Evolutionary conservation across 2,113 vertebrate genomes (phyloP).

Genomic region (Camelus bactrianus): DNA sequence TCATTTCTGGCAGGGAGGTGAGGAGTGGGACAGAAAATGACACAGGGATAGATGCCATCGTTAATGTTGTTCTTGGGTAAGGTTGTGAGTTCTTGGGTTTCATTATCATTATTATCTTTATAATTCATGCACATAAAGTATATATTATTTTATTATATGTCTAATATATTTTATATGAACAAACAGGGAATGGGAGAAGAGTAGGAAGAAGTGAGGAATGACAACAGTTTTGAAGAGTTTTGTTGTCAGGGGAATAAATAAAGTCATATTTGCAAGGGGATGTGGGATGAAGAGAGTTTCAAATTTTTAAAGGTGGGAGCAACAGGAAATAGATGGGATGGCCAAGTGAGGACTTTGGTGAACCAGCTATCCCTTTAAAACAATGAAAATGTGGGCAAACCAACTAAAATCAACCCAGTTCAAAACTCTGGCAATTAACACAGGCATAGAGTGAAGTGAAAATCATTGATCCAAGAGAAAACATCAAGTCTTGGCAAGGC

Average conservation of each 20-base stretch:
- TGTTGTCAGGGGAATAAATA: constrained; percentile 19
- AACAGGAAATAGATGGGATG: neutral
- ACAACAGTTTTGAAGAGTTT: constrained; percentile 22
- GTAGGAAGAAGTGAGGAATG: constrained; percentile 19
- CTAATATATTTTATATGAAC: constrained; percentile 32
- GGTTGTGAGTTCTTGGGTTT: constrained; percentile 12
- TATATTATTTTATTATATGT: constrained; percentile 38
- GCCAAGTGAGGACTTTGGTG: neutral
- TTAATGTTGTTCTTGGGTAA: neutral
- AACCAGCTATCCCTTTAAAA: constrained; percentile 19
- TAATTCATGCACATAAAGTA: neutral
- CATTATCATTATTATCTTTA: neutral
- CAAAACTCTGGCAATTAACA: constrained; percentile 40
- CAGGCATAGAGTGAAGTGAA: constrained; percentile 46
- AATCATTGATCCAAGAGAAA: constrained; percentile 1
- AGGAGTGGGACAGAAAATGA: constrained; percentile 24
- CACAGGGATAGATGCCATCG: neutral
- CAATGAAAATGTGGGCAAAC: constrained; percentile 15
- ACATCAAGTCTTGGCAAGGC: neutral
- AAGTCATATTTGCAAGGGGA: neutral
- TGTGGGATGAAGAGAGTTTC: neutral
- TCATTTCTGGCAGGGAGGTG: neutral
- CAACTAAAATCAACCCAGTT: neutral
- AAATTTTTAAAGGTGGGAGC: constrained; percentile 30
- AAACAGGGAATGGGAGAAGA: constrained; percentile 13